Base-by-base conservation (phyloP, 2,113 vertebrate genomes). In the Setophaga petechia region DNA sequence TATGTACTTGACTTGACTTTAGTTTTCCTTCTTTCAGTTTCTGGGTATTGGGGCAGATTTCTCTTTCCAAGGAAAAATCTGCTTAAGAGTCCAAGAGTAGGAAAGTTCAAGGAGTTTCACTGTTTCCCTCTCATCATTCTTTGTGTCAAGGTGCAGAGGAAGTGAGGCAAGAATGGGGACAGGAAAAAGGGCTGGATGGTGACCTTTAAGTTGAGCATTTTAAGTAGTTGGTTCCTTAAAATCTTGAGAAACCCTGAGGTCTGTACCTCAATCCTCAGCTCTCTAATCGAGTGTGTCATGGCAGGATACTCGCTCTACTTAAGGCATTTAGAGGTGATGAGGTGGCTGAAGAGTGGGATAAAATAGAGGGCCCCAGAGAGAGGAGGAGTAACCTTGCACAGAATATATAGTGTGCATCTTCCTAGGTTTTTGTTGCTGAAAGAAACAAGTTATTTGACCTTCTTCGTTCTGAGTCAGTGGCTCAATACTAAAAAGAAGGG, bases 41-140 rank as follows among this genome's bases (percentile, higher is more conserved):
- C 62, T 79, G 37, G 9, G 11, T 94, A 21, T 63, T 87, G 46
- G 62, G 67, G 7, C 21, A 58, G n/a, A 76, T 91, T 95, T 96
- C 51, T 22, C 44, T 91, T 94, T 93, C 63, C 68, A 80, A 91
- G 90, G 95, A 92, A 96, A 96, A 95, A 74, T 85, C 63, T 80
- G 5, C 62, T 43, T 80, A 77, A 80, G 66, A 77, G n/a, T 55
- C 63, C 25, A 81, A 77, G 51, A 63, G 18, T 27, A 79, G 58
- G 66, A 93, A 92, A 95, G 51, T 94, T 95, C 68, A 79, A 83
- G 62, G 51, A 83, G 43, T 92, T 92, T 93, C 76, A 84, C 63
- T 67, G 5, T 94, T 97, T 95, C 63, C 82, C 17, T 86, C 75
- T 71, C 68, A 77, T 88, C 59, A 65, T 74, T 93, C 39, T 73